These are phyloP conservation scores for Pterois miles DNA, from an alignment of 2,797 vertebrate genomes.

Conservation along the genomic window DNA sequence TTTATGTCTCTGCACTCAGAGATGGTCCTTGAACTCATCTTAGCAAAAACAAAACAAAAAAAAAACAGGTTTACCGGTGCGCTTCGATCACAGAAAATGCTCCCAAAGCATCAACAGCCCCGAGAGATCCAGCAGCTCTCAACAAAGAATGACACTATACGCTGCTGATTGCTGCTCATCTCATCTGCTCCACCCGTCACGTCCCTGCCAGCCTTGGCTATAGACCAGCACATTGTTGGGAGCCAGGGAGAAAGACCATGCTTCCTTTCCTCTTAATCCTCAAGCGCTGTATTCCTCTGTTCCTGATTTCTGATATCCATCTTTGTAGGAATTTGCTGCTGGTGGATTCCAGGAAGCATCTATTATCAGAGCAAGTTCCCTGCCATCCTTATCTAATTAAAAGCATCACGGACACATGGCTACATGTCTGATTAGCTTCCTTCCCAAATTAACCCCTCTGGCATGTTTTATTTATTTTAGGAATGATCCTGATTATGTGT, in stretches of 20 bases:
- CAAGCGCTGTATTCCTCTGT: constrained; percentile 27
- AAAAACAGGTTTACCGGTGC: not conserved
- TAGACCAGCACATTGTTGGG: constrained; percentile 7
- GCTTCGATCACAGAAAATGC: constrained; percentile 10
- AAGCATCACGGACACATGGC: constrained; percentile 37
- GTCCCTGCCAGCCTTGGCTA: constrained; percentile 42
- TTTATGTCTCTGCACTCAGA: not conserved
- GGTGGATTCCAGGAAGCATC: constrained; percentile 56
- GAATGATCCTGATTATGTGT: constrained; percentile 22
- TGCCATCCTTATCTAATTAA: constrained; percentile 59
- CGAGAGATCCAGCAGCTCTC: constrained; percentile 41
- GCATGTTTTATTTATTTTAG: constrained; percentile 17
- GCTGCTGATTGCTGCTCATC: constrained; percentile 31
- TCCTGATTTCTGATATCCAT: constrained; percentile 44
- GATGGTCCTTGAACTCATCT: not conserved
- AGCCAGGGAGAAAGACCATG: constrained; percentile 36
- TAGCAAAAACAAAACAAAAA: not conserved
- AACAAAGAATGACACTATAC: constrained; percentile 12
- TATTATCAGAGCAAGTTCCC: constrained; percentile 46
- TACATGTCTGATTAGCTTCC: constrained; percentile 55
- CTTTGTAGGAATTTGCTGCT: constrained; percentile 37
- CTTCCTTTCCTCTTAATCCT: constrained; percentile 43
- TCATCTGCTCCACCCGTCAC: constrained; percentile 43
- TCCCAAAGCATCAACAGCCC: constrained; percentile 23
- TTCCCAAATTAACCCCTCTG: constrained; percentile 36